These are phyloP conservation scores for Epinephelus fuscoguttatus DNA, from an alignment of 2,113 vertebrate genomes.

Conservation along the genomic window DNA sequence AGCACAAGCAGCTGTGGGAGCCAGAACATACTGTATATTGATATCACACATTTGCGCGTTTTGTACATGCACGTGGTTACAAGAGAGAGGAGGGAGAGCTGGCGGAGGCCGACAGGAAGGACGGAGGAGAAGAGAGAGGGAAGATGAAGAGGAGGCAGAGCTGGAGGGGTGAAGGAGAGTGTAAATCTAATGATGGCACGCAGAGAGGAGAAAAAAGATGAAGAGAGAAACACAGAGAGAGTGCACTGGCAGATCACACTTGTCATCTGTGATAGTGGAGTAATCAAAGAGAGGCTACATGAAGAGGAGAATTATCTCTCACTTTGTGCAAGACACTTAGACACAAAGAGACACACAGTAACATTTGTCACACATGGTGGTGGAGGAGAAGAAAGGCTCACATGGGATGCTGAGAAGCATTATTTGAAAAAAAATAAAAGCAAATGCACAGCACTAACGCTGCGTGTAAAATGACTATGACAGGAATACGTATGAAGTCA, in stretches of 20 bases:
- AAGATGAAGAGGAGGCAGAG: conserved; percentile 15
- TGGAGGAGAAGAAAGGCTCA: conserved; percentile 28
- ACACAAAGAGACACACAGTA: conserved; percentile 20
- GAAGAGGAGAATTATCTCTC: conserved; percentile 30
- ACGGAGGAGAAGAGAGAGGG: background rate
- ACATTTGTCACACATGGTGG: conserved; percentile 23
- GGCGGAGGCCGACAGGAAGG: background rate
- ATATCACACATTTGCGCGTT: background rate
- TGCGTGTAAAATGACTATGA: conserved; percentile 2
- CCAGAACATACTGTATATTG: conserved; percentile 5
- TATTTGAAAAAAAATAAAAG: background rate
- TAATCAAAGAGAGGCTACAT: conserved; percentile 45
- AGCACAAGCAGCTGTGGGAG: conserved; percentile 11
- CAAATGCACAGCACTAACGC: conserved; percentile 20
- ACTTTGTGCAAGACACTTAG: conserved; percentile 23
- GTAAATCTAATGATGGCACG: conserved; percentile 41
- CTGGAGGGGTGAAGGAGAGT: conserved; percentile 29
- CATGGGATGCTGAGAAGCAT: background rate
- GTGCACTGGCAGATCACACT: conserved; percentile 14
- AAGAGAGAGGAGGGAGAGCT: background rate
- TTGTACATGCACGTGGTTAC: background rate
- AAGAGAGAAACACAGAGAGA: conserved; percentile 4
- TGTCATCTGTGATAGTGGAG: conserved; percentile 30
- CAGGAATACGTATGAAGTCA: conserved; percentile 1
- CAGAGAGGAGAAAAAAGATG: conserved; percentile 7